Conservation (phyloP, 2,888 invertebrate species). For the Dorcus hopei region DNA sequence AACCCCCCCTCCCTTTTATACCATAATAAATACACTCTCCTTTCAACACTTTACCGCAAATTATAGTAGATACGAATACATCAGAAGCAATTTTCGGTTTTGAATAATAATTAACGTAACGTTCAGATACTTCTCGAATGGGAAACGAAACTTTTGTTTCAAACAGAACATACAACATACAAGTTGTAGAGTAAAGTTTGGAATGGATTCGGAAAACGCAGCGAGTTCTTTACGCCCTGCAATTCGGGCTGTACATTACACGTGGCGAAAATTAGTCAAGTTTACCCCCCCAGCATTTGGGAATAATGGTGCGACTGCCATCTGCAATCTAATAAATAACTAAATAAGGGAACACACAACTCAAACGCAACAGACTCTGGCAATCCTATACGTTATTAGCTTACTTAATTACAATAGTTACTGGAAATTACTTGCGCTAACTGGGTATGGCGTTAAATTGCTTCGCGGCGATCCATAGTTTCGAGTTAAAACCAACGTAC, state of each 20-base stretch:
- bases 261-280: slow-evolving; percentile 33
- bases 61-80: too few species aligned
- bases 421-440: slow-evolving; percentile 20
- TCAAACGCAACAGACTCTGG: slow-evolving; percentile 24
- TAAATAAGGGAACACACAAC: slow-evolving; percentile 28
- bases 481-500: too few species aligned
- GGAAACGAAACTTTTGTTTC: too few species aligned
- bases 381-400: slow-evolving; percentile 25
- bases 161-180: too few species aligned
- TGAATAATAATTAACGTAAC: too few species aligned
- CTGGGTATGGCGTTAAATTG: slow-evolving; percentile 25
- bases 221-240: not conserved
- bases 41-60: too few species aligned
- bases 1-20: too few species aligned
- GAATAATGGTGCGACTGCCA: slow-evolving; percentile 32
- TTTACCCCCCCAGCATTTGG: slow-evolving; percentile 30
- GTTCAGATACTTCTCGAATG: too few species aligned
- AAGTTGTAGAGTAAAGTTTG: too few species aligned
- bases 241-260: slow-evolving; percentile 20
- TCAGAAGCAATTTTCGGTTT: too few species aligned
- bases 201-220: not conserved
- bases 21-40: too few species aligned
- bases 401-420: slow-evolving; percentile 27
- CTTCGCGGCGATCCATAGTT: not conserved
- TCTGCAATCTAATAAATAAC: slow-evolving; percentile 33